Base-by-base conservation (phyloP, 2,888 invertebrate species). In the Trilocha varians region DNA sequence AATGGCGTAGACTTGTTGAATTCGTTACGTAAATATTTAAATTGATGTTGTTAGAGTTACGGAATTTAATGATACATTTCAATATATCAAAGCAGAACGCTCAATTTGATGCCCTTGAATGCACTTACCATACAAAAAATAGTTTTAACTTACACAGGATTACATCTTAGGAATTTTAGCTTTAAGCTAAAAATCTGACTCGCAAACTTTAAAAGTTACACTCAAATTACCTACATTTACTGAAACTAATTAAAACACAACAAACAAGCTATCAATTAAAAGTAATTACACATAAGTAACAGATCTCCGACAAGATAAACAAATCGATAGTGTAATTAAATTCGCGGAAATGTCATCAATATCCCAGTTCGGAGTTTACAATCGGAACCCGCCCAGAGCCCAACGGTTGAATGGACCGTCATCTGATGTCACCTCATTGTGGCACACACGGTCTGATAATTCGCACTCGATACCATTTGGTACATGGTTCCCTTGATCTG, bases 381-480 rank as follows among this genome's bases (percentile, higher is more conserved):
- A 43, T 43, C 18, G 33, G 18, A 14, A 43, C 43, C 47, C 47
- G 43, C 49, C 49, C 47, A 44, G 39, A 35, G 32, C 17, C 42
- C 25, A 25, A 25, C 25, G 25, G 11, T 36, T 47, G 39, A 43
- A 37, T 50, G 36, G 32, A 32, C 39, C 11, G 25, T 25, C n/a
- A 39, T 34, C 39, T 39, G 50, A 50, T 44, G 46, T 47, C 50
- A 48, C 36, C 17, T 36, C 33, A 43, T 43, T 43, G 43, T 43
- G 36, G 15, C 36, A 16, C 18, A 34, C 47, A 49, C 50, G 60
- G 50, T 51, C 48, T 47, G 49, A 53, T 50, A 46, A 53, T 47
- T 41, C 43, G 41, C 38, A 33, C 40, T 40, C 43, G 42, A 36
- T 43, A 32, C 32, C 15, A 35, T 39, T 42, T 36, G 39, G 33